Conservation (phyloP, 2,113 vertebrate genomes). For the Hydrochoerus hydrochaeris region DNA sequence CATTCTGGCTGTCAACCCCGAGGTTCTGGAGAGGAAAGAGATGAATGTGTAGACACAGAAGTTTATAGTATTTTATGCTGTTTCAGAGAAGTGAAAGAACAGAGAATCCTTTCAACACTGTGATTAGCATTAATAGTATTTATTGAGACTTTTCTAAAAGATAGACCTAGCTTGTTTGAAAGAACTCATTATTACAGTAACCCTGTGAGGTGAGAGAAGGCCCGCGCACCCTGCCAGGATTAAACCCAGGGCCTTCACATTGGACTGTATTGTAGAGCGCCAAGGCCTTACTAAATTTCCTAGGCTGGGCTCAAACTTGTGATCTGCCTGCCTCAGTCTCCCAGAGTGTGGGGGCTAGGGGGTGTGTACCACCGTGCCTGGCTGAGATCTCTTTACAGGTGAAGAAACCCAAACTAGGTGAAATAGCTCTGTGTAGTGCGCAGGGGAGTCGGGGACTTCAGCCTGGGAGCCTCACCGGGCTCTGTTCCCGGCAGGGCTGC, state of each 20-base stretch:
- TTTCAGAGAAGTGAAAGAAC: background rate
- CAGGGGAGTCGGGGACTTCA: background rate
- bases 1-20: fast-evolving
- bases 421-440: background rate
- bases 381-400: background rate
- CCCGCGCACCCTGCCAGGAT: background rate
- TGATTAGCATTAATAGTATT: background rate
- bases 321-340: background rate
- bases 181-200: background rate
- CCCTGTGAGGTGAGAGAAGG: background rate
- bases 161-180: background rate
- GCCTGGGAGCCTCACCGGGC: fast-evolving
- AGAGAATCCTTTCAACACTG: background rate
- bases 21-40: background rate
- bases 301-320: background rate
- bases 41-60: too few relatives aligned
- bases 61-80: fast-evolving
- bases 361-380: background rate
- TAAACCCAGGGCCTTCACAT: background rate
- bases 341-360: background rate
- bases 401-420: background rate
- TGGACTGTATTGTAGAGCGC: background rate
- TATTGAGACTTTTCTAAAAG: background rate
- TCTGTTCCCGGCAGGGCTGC: background rate
- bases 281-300: background rate